phyloP scores from a whole-genome alignment of 2,888 invertebrate species.

The Temnothorax unifasciatus region DNA sequence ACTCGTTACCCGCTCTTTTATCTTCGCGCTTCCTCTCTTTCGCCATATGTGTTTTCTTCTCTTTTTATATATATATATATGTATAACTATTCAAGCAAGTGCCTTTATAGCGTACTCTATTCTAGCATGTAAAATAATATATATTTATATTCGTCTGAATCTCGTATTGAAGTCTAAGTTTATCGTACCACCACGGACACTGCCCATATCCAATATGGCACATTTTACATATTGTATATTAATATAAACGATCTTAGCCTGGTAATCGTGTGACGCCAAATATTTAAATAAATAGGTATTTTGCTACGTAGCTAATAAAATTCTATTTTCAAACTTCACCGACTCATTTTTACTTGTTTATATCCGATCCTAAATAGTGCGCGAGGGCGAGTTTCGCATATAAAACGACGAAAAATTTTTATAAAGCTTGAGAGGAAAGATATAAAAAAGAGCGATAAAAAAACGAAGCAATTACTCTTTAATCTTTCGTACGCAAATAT shows the following conservation, averaged over 20 bases:
- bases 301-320: constrained; percentile 85
- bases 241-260: constrained; percentile 82
- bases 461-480: background rate
- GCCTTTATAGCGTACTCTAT: constrained; percentile 76
- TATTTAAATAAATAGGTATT: constrained; percentile 85
- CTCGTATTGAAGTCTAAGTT: constrained; percentile 80
- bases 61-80: constrained; percentile 51
- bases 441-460: background rate
- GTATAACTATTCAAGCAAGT: constrained; percentile 78
- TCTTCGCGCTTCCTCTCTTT: constrained; percentile 53
- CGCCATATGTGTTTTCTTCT: constrained; percentile 64
- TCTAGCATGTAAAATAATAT: constrained; percentile 83
- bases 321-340: constrained; percentile 78
- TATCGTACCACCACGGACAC: constrained; percentile 82
- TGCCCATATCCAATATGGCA: constrained; percentile 84
- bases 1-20: constrained; percentile 42
- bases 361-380: constrained; percentile 1
- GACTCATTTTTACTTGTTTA: constrained; percentile 34
- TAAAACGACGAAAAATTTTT: background rate
- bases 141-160: constrained; percentile 80
- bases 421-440: background rate
- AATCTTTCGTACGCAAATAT: constrained; percentile 10
- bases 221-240: constrained; percentile 85
- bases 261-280: constrained; percentile 84
- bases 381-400: background rate